These are phyloP conservation scores for Parambassis ranga DNA, from an alignment of 2,797 vertebrate species.

Conservation along the genomic window DNA sequence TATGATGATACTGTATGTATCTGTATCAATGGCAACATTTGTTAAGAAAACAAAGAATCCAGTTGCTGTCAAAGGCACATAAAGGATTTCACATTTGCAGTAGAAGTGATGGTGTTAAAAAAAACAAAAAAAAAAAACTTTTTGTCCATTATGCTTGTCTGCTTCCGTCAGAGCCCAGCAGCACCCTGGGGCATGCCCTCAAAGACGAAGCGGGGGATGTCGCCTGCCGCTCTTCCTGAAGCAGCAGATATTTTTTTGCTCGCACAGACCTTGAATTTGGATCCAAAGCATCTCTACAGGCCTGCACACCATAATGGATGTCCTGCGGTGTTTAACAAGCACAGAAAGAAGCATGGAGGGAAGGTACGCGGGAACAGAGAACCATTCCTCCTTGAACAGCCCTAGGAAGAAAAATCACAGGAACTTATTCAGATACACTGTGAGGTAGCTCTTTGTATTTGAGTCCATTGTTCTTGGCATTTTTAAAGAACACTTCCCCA, in stretches of 20 bases:
- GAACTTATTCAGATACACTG: constrained; percentile 6
- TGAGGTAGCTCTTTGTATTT: constrained; percentile 23
- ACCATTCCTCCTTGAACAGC: constrained; percentile 13
- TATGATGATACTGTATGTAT: too few relatives aligned
- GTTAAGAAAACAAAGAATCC: background rate
- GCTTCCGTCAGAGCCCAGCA: constrained; percentile 2
- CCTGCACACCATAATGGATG: constrained; percentile 54
- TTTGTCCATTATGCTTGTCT: constrained; percentile 1
- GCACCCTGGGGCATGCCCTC: constrained; percentile 19
- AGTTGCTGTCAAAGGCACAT: background rate
- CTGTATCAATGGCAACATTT: too few relatives aligned
- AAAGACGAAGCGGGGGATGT: constrained; percentile 45
- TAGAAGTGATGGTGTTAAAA: background rate
- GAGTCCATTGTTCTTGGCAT: constrained; percentile 27
- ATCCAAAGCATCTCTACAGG: constrained; percentile 49
- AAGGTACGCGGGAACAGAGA: constrained; percentile 6
- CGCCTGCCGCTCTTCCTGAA: background rate
- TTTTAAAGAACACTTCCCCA: background rate
- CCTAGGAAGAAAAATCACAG: constrained; percentile 22
- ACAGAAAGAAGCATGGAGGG: constrained; percentile 9
- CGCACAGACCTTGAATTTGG: constrained; percentile 23
- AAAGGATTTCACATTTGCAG: background rate
- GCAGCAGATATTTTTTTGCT: constrained; percentile 16
- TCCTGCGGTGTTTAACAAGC: constrained; percentile 66
- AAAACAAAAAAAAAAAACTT: background rate